Evolutionary conservation across 2,888 invertebrate genomes (phyloP), one percentile per base, ranked within the genome.

Genomic region (Agrilus cyanescens): DNA sequence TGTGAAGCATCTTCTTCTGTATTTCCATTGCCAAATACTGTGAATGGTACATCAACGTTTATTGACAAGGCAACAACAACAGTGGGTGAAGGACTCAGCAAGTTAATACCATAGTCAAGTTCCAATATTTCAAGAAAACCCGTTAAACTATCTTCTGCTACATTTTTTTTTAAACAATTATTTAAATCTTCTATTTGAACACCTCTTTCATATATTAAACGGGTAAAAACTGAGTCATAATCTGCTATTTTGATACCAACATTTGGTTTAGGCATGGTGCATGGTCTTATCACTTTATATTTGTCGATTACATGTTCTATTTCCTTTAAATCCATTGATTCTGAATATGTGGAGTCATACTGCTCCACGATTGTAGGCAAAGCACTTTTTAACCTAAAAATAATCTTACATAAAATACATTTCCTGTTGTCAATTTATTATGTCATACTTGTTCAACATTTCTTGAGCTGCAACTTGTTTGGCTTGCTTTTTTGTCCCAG

Each of bases 401-500:
- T 10, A 25, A 25, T 2, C 8, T 10, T 25, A 18, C 18, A 18
- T 18, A 25, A 25, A 25, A n/a, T n/a, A n/a, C n/a, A n/a, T n/a
- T n/a, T n/a, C n/a, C n/a, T n/a, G n/a, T n/a, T n/a, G n/a, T n/a
- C n/a, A n/a, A n/a, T n/a, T n/a, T n/a, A n/a, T n/a, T n/a, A n/a
- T n/a, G 7, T 49, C 41, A 14, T 54, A 58, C 59, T 57, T 61
- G 12, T 62, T 58, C 25, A 64, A 37, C 64, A 66, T 65, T 30
- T 66, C 67, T 49, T 63, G 62, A 2, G 82, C 78, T 32, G 77
- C 78, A 25, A 70, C 60, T 55, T 81, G 81, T 41, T 78, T 75
- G 7, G 82, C 80, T 46, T 72, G 70, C 59, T 79, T 78, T 60
- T 82, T 82, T 41, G 79, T 80, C 51, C 70, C 70, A 37, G 75